phyloP scores from a whole-genome alignment of 2,113 vertebrate genomes.

The Corythornis madagascariensis region DNA sequence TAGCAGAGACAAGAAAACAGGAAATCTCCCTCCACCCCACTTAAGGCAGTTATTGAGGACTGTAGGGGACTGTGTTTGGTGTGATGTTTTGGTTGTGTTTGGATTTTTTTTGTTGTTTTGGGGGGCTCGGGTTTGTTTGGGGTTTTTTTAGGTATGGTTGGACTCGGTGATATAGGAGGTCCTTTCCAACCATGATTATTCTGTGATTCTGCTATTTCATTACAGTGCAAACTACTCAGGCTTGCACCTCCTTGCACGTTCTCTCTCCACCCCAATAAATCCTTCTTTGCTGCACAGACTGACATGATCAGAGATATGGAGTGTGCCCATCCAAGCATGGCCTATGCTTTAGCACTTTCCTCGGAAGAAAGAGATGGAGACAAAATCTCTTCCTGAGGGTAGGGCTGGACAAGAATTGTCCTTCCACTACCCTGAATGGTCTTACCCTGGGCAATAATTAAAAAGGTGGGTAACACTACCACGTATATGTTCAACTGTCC shows the following conservation, averaged over 20 bases:
- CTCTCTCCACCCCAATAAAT: neutral
- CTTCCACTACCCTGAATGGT: neutral
- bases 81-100: too few relatives aligned
- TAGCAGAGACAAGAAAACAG: neutral
- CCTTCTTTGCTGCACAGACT: neutral
- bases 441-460: neutral
- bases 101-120: too few relatives aligned
- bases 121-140: too few relatives aligned
- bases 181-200: too few relatives aligned
- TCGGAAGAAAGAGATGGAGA: neutral
- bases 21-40: neutral
- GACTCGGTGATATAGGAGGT: too few relatives aligned
- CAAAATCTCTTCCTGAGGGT: neutral
- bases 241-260: neutral
- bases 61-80: too few relatives aligned
- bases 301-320: neutral
- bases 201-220: neutral
- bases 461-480: neutral
- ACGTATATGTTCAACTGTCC: neutral
- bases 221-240: neutral
- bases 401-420: neutral
- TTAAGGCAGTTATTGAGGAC: neutral
- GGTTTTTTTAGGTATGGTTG: too few relatives aligned
- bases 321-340: neutral
- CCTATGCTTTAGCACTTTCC: neutral